A percentile compares a stretch with the other conserved stretches of the same genome.
phyloP scores from a whole-genome alignment of 2,888 invertebrate species.

The Rambutsinella grinnellia region DNA sequence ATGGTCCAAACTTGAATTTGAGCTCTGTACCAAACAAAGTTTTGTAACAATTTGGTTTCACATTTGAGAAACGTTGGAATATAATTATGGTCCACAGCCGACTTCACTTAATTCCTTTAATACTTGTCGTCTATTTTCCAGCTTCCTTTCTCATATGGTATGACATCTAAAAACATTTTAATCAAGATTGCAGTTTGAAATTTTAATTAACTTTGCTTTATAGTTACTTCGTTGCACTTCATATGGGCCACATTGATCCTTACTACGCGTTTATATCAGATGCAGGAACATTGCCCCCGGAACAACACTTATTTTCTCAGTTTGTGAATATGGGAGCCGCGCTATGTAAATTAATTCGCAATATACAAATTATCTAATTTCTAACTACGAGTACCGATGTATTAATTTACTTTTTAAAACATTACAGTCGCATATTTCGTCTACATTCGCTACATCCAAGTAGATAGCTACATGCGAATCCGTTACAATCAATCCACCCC shows the following conservation, averaged over 20 bases:
- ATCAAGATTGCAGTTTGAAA: background rate
- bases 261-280: constrained; percentile 25
- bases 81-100: too few species aligned
- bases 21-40: too few species aligned
- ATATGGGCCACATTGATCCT: constrained; percentile 11
- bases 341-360: constrained; percentile 2
- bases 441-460: constrained; percentile 26
- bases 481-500: background rate
- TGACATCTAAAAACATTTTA: background rate
- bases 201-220: background rate
- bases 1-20: too few species aligned
- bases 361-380: background rate
- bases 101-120: background rate
- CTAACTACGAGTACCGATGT: background rate
- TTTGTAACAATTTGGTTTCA: too few species aligned
- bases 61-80: too few species aligned
- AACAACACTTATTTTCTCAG: constrained; percentile 26
- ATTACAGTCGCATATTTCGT: constrained; percentile 16
- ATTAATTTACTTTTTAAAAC: background rate
- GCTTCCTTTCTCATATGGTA: background rate
- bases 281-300: constrained; percentile 24
- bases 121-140: background rate
- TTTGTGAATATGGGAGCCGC: constrained; percentile 26
- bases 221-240: constrained; percentile 16
- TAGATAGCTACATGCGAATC: constrained; percentile 7